These are phyloP conservation scores for Electrophaes corylata DNA, from an alignment of 2,888 invertebrate species.

Conservation along the genomic window DNA sequence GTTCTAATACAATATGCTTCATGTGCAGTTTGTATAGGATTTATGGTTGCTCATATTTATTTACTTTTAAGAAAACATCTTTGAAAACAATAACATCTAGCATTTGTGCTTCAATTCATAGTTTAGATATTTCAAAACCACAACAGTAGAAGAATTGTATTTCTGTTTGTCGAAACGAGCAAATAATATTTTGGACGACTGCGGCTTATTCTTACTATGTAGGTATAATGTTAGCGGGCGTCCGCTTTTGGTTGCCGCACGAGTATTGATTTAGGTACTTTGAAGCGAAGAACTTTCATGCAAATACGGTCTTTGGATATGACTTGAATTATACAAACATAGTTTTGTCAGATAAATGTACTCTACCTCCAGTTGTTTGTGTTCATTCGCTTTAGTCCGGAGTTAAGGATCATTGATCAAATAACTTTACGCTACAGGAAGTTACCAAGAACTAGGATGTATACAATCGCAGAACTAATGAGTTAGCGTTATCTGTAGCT, in stretches of 20 bases:
- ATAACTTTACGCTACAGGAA: constrained; percentile 7
- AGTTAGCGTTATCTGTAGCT: constrained; percentile 18
- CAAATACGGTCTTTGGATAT: constrained; percentile 17
- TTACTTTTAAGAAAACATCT: constrained; percentile 21
- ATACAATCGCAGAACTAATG: constrained; percentile 15
- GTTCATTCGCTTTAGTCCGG: constrained; percentile 3
- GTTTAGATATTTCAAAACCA: constrained; percentile 31
- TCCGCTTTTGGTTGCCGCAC: constrained; percentile 56
- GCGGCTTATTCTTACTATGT: constrained; percentile 57
- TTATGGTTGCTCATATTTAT: constrained; percentile 50
- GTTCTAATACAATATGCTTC: constrained; percentile 59
- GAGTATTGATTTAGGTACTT: constrained; percentile 71
- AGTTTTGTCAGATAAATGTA: constrained; percentile 1
- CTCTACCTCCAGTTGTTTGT: not conserved
- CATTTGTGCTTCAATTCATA: constrained; percentile 19
- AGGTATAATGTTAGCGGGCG: constrained; percentile 49
- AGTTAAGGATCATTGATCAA: not conserved
- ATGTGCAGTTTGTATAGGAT: constrained; percentile 56
- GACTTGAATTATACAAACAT: constrained; percentile 12
- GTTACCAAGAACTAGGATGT: constrained; percentile 8
- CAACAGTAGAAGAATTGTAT: constrained; percentile 37
- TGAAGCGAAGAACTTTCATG: constrained; percentile 58
- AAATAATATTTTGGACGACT: constrained; percentile 52
- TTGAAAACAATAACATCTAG: constrained; percentile 21
- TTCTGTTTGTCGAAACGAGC: constrained; percentile 47